Evolutionary conservation across 2,888 invertebrate genomes (phyloP), one percentile per base, ranked within the genome.

Genomic region (Sialis lutaria): DNA sequence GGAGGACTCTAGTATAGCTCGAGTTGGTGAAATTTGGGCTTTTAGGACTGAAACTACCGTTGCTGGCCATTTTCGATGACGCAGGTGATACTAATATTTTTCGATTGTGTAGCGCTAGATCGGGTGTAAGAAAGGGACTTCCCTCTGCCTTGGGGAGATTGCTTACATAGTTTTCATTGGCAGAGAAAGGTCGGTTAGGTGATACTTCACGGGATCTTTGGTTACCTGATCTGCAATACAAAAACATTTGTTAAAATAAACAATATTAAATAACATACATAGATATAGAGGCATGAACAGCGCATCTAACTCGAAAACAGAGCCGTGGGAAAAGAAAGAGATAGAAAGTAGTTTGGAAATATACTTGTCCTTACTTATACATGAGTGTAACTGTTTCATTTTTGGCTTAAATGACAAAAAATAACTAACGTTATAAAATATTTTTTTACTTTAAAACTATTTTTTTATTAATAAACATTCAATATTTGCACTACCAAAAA

Each of bases 181-280:
- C 10, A 37, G 42, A 42, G 3, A 65, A 74, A 0, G 77, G 74
- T 43, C 82, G 68, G 54, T 79, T 79, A 1, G 82, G 82, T 1
- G 81, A 82, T 0, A 78, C 77, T 60, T 82, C 82, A 42, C 82
- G 66, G 37, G 82, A 82, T 55, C 57, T 56, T 1, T 63, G 56
- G 42, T 64, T 53, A 45, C 47, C 47, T 8, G 39, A n/a, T 75
- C 81, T 54, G 8, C 8, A 35, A 35, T 35, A 9, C 8, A 35
- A 35, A 35, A 9, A 9, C 22, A 22, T 22, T 22, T 22, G 4
- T 22, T 22, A 22, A 22, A 22, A 22, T 22, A 22, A 22, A 22
- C 22, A 22, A 35, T 35, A 35, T 35, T 9, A 35, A 35, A 9
- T n/a, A 35, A 35, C n/a, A n/a, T n/a, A n/a, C n/a, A n/a, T n/a